Evolutionary conservation across 37 sponge, comb jelly and placozoan genomes (phyloP).

Genomic region (Mnemiopsis leidyi): DNA sequence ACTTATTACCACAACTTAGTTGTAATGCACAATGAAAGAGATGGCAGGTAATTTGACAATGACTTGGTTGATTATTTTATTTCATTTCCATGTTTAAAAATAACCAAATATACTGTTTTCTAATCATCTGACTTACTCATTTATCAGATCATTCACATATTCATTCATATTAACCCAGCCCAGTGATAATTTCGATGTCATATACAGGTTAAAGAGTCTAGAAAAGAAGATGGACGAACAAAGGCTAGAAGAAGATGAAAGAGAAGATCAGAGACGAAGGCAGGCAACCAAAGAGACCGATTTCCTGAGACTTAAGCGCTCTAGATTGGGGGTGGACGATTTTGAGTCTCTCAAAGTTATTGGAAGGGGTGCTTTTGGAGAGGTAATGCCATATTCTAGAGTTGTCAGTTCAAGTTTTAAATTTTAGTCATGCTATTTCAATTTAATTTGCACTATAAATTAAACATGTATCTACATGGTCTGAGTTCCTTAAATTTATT

Average conservation of each 20-base stretch:
- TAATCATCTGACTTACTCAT: too few relatives aligned
- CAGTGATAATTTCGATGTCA: too few relatives aligned
- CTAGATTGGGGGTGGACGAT: constrained; percentile 86
- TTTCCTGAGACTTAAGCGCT: constrained; percentile 87
- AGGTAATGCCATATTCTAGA: too few relatives aligned
- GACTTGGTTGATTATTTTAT: too few relatives aligned
- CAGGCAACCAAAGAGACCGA: constrained; percentile 93
- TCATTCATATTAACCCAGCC: too few relatives aligned
- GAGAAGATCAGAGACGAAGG: constrained; percentile 75
- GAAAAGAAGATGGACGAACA: constrained; percentile 66
- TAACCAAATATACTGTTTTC: too few relatives aligned
- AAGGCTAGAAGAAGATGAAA: constrained; percentile 66
- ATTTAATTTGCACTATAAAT: neutral
- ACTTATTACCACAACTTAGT: constrained; percentile 56
- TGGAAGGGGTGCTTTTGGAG: constrained; percentile 98
- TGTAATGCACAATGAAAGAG: constrained; percentile 62
- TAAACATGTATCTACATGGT: neutral
- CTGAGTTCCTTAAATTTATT: neutral
- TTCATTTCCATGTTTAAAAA: too few relatives aligned
- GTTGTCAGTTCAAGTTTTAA: neutral
- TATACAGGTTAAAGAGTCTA: constrained; percentile 16
- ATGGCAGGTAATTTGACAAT: constrained; percentile 52
- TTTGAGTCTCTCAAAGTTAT: constrained; percentile 95
- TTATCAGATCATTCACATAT: too few relatives aligned
- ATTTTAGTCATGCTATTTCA: neutral